phyloP scores from a whole-genome alignment of 2,113 vertebrate species.

The Alces alces region DNA sequence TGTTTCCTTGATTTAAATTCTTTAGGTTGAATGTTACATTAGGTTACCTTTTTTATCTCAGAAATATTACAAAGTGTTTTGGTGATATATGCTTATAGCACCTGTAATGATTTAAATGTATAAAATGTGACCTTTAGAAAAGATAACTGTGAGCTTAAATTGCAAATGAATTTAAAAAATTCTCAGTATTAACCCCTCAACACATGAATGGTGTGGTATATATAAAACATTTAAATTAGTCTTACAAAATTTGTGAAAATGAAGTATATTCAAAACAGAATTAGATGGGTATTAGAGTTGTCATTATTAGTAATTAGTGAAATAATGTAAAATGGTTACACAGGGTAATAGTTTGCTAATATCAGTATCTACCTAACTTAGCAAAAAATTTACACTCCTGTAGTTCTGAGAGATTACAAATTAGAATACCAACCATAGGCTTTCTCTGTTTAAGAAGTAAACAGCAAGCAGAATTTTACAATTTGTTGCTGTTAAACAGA shows the following conservation, averaged over 20 bases:
- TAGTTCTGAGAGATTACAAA: constrained; percentile 54
- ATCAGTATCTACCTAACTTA: constrained; percentile 33
- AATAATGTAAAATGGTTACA: constrained; percentile 66
- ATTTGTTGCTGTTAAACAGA: constrained; percentile 76
- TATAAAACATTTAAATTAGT: constrained; percentile 33
- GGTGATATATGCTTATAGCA: not conserved
- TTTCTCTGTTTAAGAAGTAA: constrained; percentile 70
- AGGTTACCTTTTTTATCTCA: not conserved
- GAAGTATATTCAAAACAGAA: constrained; percentile 59
- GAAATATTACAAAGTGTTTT: constrained; percentile 18
- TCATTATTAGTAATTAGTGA: constrained; percentile 66
- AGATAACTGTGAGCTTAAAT: constrained; percentile 14
- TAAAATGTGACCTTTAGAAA: constrained; percentile 37
- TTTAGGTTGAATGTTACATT: constrained; percentile 25
- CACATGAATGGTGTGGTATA: not conserved
- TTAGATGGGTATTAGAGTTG: constrained; percentile 51
- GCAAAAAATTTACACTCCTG: constrained; percentile 10
- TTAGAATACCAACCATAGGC: constrained; percentile 64
- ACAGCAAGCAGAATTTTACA: constrained; percentile 66
- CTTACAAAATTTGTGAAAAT: constrained; percentile 3
- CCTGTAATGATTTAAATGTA: constrained; percentile 23
- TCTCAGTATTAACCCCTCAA: constrained; percentile 12
- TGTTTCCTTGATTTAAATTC: constrained; percentile 39
- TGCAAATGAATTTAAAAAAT: constrained; percentile 34
- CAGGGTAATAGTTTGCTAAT: constrained; percentile 69